Conservation (phyloP, 2,888 invertebrate genomes). For the Agapostemon virescens region DNA sequence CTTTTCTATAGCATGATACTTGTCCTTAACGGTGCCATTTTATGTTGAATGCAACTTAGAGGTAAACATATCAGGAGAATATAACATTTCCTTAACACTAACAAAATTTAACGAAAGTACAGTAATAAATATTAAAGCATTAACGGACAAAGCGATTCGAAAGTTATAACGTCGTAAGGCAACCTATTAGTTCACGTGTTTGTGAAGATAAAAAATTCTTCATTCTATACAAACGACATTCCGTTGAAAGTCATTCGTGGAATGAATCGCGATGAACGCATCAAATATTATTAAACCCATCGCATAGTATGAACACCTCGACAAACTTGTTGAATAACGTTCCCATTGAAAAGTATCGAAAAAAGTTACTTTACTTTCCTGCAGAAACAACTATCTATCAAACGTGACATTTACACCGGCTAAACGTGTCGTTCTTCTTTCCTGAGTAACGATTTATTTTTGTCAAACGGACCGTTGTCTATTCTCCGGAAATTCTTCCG, state of each 20-base stretch:
- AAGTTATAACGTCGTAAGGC: too few species aligned
- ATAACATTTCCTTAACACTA: too few species aligned
- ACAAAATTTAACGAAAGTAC: too few species aligned
- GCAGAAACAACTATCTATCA: conserved; percentile 35
- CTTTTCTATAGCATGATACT: too few species aligned
- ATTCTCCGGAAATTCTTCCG: conserved; percentile 38
- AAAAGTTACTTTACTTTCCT: conserved; percentile 21
- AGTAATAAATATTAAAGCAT: too few species aligned
- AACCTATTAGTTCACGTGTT: too few species aligned
- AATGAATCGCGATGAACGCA: neutral
- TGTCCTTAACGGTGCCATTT: too few species aligned
- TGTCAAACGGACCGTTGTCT: conserved; percentile 42
- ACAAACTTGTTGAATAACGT: conserved; percentile 8
- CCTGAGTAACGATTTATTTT: conserved; percentile 42
- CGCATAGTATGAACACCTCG: neutral
- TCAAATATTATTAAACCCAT: neutral
- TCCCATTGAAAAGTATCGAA: neutral
- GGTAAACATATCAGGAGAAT: too few species aligned
- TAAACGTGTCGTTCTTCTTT: conserved; percentile 37
- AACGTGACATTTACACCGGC: conserved; percentile 41
- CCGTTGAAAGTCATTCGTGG: neutral
- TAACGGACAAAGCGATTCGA: too few species aligned
- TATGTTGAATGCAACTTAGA: too few species aligned
- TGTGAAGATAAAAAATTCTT: neutral
- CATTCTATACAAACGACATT: neutral